Conservation (phyloP, 1,140 invertebrate species). For the Penaeus chinensis region DNA sequence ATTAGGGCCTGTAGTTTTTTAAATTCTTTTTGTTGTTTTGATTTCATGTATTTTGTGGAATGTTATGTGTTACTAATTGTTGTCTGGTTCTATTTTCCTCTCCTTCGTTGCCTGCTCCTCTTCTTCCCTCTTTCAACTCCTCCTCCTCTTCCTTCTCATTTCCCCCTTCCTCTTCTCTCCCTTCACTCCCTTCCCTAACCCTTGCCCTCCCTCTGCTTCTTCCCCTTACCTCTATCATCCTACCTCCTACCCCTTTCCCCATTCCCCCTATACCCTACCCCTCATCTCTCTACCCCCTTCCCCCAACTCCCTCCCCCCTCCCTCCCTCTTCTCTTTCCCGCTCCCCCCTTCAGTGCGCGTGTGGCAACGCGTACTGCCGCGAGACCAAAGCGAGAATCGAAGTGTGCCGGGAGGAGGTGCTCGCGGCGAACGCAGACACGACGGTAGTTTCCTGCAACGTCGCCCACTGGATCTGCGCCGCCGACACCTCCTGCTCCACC, state of each 20-base stretch:
- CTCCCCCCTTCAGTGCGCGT: conserved; percentile 75
- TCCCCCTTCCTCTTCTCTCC: too few relatives aligned
- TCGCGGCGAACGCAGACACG: conserved; percentile 74
- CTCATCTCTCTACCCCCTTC: background rate
- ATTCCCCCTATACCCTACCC: background rate
- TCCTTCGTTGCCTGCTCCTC: background rate
- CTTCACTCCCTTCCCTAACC: background rate
- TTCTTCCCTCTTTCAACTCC: background rate
- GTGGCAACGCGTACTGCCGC: conserved; percentile 76
- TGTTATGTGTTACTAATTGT: background rate
- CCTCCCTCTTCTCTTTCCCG: background rate
- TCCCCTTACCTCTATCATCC: background rate
- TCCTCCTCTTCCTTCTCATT: background rate
- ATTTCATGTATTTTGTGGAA: background rate
- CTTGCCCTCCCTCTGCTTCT: background rate
- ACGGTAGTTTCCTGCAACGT: conserved; percentile 79
- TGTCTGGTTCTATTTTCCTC: background rate
- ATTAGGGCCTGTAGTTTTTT: too few relatives aligned
- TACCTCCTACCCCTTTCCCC: background rate
- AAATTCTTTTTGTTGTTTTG: too few relatives aligned
- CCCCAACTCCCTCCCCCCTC: conserved; percentile 63
- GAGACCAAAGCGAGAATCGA: conserved; percentile 77
- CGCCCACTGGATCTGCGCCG: conserved; percentile 82
- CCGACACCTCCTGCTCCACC: conserved; percentile 79
- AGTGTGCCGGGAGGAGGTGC: conserved; percentile 78